Conservation (phyloP, 2,113 vertebrate genomes). For the Sinocyclocheilus maitianheensis region DNA sequence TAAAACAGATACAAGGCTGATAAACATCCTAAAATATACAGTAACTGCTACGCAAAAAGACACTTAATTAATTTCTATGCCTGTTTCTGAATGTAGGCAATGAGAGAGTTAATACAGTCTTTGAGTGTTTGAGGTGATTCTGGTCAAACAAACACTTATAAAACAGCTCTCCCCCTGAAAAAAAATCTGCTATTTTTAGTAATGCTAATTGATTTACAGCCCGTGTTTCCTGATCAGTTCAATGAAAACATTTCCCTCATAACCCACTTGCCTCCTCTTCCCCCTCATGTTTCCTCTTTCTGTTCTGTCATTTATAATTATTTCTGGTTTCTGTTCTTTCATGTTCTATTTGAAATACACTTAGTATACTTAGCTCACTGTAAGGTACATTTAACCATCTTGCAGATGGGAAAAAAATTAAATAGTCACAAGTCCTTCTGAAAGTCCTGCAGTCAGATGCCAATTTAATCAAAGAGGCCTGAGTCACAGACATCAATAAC, state of each 20-base stretch:
- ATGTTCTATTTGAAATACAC: background rate
- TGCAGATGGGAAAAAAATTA: background rate
- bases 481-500: background rate
- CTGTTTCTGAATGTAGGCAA: background rate
- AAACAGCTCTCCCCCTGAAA: background rate
- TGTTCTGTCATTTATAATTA: background rate
- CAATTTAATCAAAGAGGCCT: background rate
- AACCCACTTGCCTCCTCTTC: background rate
- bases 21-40: background rate
- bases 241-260: conserved; percentile 10
- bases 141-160: conserved; percentile 32
- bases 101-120: background rate
- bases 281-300: background rate
- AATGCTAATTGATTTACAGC: conserved; percentile 46
- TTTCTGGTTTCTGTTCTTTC: background rate
- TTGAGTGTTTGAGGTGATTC: background rate
- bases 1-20: background rate
- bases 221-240: conserved; percentile 39
- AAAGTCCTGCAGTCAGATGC: background rate
- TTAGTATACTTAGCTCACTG: background rate
- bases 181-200: conserved; percentile 45
- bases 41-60: background rate
- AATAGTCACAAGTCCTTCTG: background rate
- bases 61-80: background rate
- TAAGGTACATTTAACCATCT: background rate